Percentiles rank a stretch among this genome's conserved stretches.
Evolutionary conservation across 2,797 vertebrate genomes (phyloP).

Genomic region (Protonibea diacanthus): DNA sequence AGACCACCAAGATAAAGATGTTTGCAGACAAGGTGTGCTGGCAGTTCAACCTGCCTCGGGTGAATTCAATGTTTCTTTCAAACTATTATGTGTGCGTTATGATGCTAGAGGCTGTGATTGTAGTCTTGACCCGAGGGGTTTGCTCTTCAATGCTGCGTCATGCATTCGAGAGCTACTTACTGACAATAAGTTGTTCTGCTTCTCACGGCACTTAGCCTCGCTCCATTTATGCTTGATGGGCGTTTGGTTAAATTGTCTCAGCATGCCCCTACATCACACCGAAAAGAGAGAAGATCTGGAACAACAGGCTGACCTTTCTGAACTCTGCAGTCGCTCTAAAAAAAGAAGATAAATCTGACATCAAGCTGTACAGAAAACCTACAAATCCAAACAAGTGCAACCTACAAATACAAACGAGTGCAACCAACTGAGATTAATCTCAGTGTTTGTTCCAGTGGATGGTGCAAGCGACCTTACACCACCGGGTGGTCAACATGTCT

Average conservation of each 20-base stretch:
- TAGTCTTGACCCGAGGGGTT: neutral
- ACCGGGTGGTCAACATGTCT: slow-evolving; percentile 29
- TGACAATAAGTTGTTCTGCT: neutral
- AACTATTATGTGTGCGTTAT: neutral
- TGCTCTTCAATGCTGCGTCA: neutral
- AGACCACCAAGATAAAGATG: slow-evolving; percentile 27
- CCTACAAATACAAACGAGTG: slow-evolving; percentile 35
- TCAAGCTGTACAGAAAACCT: slow-evolving; percentile 18
- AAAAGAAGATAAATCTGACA: slow-evolving; percentile 27
- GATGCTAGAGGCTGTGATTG: slow-evolving; percentile 7
- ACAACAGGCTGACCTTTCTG: slow-evolving; percentile 42
- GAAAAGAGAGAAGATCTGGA: slow-evolving; percentile 25
- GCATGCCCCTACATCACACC: slow-evolving; percentile 18
- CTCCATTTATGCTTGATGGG: neutral
- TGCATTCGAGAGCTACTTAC: neutral
- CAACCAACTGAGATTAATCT: slow-evolving; percentile 32
- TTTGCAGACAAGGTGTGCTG: slow-evolving; percentile 7
- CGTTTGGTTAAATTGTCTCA: neutral
- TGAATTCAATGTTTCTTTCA: slow-evolving; percentile 6
- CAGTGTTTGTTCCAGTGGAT: no score
- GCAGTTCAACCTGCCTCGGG: neutral
- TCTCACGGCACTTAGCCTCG: neutral
- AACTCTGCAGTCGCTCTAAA: slow-evolving; percentile 16
- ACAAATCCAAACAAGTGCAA: slow-evolving; percentile 31
- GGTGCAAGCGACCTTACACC: slow-evolving; percentile 24